Conservation (phyloP, 2,113 vertebrate species). For the Dasyornis broadbenti region DNA sequence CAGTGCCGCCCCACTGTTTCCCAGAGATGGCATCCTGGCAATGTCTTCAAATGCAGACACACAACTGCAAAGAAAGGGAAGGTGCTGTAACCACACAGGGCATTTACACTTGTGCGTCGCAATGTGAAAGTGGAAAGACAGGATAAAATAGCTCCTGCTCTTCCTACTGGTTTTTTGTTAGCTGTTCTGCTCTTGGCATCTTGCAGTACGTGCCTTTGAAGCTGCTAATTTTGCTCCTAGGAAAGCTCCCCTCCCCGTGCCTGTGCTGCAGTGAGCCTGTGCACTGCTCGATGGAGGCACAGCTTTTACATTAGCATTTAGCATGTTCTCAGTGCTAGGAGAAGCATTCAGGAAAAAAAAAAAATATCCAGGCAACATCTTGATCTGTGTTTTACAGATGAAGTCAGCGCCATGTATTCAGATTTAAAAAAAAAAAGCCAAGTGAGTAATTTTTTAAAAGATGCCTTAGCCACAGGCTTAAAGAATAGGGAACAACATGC, state of each 20-base stretch:
- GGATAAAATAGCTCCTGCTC: background rate
- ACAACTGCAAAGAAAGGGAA: background rate
- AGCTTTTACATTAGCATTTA: constrained; percentile 10
- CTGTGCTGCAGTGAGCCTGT: background rate
- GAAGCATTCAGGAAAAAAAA: background rate
- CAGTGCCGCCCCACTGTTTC: background rate
- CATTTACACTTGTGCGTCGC: background rate
- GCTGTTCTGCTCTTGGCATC: background rate
- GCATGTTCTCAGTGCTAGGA: background rate
- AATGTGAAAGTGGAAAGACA: background rate
- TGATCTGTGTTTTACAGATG: constrained; percentile 10
- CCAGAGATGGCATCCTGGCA: background rate
- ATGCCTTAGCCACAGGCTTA: background rate
- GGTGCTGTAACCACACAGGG: background rate
- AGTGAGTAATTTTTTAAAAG: constrained; percentile 24
- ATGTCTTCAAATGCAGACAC: background rate
- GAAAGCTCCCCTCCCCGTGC: background rate
- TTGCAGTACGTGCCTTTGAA: background rate
- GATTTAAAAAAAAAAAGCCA: background rate
- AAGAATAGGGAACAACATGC: background rate
- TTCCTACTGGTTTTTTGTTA: background rate
- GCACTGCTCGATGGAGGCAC: background rate
- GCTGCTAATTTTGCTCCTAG: background rate
- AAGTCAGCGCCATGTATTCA: background rate
- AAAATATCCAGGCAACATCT: constrained; percentile 3